phyloP scores from a whole-genome alignment of 2,888 invertebrate genomes.

The Lasioglossum leucozonium region DNA sequence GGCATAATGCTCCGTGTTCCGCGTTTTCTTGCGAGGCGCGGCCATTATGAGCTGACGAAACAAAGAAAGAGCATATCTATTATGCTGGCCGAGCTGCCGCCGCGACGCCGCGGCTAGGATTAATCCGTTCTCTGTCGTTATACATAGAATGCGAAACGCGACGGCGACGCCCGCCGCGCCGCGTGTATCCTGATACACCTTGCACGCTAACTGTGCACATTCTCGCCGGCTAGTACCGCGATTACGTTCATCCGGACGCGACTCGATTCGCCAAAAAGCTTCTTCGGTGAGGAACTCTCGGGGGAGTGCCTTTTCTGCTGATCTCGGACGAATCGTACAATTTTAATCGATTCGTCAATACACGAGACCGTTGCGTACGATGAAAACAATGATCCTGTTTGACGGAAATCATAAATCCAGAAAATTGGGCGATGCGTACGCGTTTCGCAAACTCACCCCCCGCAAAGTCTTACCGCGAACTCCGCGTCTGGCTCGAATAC shows the following conservation, averaged over 20 bases:
- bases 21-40: constrained; percentile 75
- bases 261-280: neutral
- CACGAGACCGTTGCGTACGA: no score
- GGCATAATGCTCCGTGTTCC: constrained; percentile 73
- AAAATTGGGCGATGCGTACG: neutral
- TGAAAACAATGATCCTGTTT: neutral
- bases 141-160: constrained; percentile 67
- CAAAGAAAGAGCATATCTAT: constrained; percentile 75
- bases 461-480: neutral
- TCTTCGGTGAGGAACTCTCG: neutral
- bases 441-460: neutral
- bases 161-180: constrained; percentile 22
- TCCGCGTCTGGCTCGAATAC: constrained; percentile 25
- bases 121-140: constrained; percentile 74
- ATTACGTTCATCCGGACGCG: constrained; percentile 31
- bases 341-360: neutral
- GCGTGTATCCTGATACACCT: constrained; percentile 40
- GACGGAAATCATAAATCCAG: no score
- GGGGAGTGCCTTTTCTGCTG: no score
- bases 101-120: constrained; percentile 67
- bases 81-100: constrained; percentile 72
- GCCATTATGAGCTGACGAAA: constrained; percentile 72
- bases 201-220: constrained; percentile 61
- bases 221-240: constrained; percentile 43
- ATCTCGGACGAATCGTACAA: neutral